Evolutionary conservation across 2,113 vertebrate species (phyloP).

Genomic region (Oreochromis niloticus): DNA sequence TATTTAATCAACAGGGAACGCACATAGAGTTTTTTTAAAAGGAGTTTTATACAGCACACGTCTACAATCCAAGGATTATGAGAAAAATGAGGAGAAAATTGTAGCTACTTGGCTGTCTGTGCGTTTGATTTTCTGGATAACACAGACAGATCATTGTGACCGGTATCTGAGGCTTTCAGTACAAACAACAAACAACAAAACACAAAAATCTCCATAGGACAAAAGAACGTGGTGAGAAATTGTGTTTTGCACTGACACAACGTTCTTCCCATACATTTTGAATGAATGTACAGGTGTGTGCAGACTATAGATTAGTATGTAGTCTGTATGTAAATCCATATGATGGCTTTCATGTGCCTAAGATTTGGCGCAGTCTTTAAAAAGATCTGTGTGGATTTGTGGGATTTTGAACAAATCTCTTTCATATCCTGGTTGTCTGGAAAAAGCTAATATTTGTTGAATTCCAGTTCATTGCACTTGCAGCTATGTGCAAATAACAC

Average conservation of each 20-base stretch:
- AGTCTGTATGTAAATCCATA: neutral
- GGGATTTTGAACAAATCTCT: neutral
- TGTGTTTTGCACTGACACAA: neutral
- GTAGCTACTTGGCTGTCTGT: neutral
- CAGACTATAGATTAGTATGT: neutral
- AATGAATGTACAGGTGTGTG: neutral
- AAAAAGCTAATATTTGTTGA: neutral
- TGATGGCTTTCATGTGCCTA: neutral
- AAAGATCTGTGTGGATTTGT: neutral
- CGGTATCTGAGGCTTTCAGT: neutral
- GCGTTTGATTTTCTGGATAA: neutral
- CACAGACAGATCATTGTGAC: neutral
- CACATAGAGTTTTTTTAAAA: neutral
- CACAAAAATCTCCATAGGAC: neutral
- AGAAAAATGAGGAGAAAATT: neutral
- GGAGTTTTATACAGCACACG: neutral
- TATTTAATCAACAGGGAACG: neutral
- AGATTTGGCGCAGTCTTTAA: neutral
- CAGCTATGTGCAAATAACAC: neutral
- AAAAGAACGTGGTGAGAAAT: neutral
- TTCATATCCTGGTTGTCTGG: neutral
- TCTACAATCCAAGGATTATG: neutral
- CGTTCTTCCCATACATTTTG: neutral
- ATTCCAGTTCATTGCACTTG: neutral
- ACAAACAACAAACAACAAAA: neutral